Conservation (phyloP, 2,113 vertebrate genomes). For the Haemorhous mexicanus region DNA sequence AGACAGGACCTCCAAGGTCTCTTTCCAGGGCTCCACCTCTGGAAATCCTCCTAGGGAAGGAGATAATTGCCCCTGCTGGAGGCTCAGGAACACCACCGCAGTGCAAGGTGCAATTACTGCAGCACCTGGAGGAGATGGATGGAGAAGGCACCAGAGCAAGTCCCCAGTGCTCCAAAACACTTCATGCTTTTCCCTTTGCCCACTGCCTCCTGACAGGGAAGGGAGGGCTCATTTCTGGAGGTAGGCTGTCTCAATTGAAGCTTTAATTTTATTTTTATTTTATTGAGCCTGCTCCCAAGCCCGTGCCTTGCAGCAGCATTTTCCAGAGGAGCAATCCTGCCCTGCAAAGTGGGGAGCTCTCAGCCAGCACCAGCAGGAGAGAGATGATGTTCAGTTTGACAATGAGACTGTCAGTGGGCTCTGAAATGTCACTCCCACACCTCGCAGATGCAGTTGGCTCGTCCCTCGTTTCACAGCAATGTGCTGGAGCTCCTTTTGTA, state of each 20-base stretch:
- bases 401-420: conserved; percentile 31
- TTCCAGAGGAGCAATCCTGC: not conserved
- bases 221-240: not conserved
- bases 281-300: not conserved
- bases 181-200: not conserved
- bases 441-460: conserved; percentile 53
- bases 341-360: not conserved
- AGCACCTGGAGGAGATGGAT: not conserved
- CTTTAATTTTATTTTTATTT: not conserved
- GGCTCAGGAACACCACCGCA: not conserved
- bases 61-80: not conserved
- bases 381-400: conserved; percentile 22
- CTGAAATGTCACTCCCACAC: conserved; percentile 66
- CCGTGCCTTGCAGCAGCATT: fast-evolving
- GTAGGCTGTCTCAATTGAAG: not conserved
- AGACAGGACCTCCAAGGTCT: not conserved
- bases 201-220: not conserved
- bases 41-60: not conserved
- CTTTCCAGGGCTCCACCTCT: not conserved
- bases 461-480: conserved; percentile 19
- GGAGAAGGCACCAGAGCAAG: not conserved
- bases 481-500: conserved; percentile 35
- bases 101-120: not conserved
- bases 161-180: not conserved
- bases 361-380: not conserved